These are phyloP conservation scores for Abrostola tripartita DNA, from an alignment of 2,888 invertebrate species.

Conservation along the genomic window DNA sequence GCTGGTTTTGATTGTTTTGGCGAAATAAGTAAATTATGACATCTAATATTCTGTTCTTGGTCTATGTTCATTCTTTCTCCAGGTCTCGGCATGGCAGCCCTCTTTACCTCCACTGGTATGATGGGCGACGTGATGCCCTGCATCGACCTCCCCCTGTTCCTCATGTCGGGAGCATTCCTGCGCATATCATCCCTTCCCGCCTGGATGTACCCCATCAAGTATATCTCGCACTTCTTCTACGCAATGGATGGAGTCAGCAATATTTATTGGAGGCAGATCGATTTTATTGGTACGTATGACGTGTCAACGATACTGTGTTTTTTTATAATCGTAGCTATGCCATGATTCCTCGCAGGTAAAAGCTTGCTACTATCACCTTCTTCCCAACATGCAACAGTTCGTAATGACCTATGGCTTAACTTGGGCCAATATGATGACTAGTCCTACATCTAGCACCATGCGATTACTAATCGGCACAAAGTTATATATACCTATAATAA, in stretches of 20 bases:
- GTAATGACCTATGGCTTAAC: too few species aligned
- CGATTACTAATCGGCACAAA: too few species aligned
- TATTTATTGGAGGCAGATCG: conserved; percentile 84
- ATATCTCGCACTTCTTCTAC: conserved; percentile 86
- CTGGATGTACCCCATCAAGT: conserved; percentile 80
- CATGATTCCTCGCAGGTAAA: too few species aligned
- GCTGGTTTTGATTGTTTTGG: too few species aligned
- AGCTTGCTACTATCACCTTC: too few species aligned
- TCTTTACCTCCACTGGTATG: conserved; percentile 79
- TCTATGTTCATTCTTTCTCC: conserved; percentile 10
- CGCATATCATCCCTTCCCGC: conserved; percentile 77
- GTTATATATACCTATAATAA: too few species aligned
- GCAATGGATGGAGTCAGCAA: conserved; percentile 86
- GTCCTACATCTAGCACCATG: too few species aligned
- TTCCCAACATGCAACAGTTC: too few species aligned
- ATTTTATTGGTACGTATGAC: conserved; percentile 77
- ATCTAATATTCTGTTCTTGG: too few species aligned
- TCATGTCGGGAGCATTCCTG: conserved; percentile 85
- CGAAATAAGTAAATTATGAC: too few species aligned
- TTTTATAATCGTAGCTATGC: too few species aligned
- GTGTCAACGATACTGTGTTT: not conserved
- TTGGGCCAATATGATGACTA: too few species aligned
- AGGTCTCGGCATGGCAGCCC: conserved; percentile 84
- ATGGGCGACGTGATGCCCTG: conserved; percentile 85
- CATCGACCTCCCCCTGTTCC: conserved; percentile 78